Evolutionary conservation across 2,888 invertebrate species (phyloP), one percentile per base, ranked within the genome.

Genomic region (Limnephilus auricula): DNA sequence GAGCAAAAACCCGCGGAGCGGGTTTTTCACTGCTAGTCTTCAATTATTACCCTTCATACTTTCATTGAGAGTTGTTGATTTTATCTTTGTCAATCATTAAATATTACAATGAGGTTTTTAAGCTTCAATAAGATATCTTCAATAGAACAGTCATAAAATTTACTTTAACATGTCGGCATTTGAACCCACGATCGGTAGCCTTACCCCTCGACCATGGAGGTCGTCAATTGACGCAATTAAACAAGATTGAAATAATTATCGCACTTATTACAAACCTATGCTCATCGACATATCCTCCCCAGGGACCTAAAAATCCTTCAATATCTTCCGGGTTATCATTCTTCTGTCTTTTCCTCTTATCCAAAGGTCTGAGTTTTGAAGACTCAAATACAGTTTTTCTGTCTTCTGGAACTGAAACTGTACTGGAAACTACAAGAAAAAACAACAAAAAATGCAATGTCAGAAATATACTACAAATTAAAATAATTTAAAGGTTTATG

Each of bases 231-330:
- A 45, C 13, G 9, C 40, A 45, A 45, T 13, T 45, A 45, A 65
- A 65, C 25, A 25, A 18, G 65, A 18, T 25, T 6, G 6, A 4
- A 50, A 50, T 65, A 65, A 65, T 65, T n/a, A n/a, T 65, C 9
- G n/a, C 6, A 65, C 6, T n/a, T 25, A n/a, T 79, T 79, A n/a
- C 78, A 78, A 88, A 95, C 96, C 96, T 97, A 94, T 97, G 96
- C 95, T 99, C 99, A 94, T 99, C 99, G 13, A 97, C 97, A 95
- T 97, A 99, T 90, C 98, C 98, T 91, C 99, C 99, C 99, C 99
- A 99, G 0, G 99, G 99, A 0, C 99, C 99, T 0, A 99, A 96
- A 94, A 99, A 99, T 0, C 99, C 99, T 82, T 98, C 98, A 34
- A 99, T 96, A 95, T 99, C 99, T 31, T 97, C 96, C 0, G 99